These are phyloP conservation scores for Myoxocephalus aenaeus DNA, from an alignment of 2,797 vertebrate genomes.

Conservation along the genomic window DNA sequence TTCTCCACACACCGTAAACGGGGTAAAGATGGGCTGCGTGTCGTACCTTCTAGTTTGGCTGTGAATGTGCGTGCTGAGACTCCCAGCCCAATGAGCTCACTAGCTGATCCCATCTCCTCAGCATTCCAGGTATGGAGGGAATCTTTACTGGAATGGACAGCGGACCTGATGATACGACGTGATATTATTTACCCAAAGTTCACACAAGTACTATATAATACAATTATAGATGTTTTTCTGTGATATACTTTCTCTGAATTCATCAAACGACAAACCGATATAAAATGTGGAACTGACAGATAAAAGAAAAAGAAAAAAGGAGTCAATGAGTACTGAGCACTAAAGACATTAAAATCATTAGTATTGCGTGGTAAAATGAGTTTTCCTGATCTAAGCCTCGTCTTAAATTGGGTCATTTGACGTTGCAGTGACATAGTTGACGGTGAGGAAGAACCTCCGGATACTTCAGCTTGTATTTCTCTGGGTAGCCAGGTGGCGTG, in stretches of 20 bases:
- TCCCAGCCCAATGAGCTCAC: constrained; percentile 90
- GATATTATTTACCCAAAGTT: neutral
- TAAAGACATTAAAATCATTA: neutral
- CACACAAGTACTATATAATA: neutral
- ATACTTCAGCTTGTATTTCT: neutral
- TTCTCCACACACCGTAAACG: neutral
- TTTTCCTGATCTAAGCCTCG: neutral
- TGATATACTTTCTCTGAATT: neutral
- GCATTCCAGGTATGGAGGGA: constrained; percentile 81
- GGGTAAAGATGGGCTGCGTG: neutral
- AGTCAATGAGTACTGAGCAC: neutral
- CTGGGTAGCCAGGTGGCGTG: neutral
- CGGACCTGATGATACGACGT: constrained; percentile 63
- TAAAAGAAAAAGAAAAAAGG: neutral
- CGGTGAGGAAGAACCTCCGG: neutral
- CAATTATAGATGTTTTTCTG: neutral
- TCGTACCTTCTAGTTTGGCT: constrained; percentile 85
- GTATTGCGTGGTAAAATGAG: neutral
- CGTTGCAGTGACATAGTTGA: neutral
- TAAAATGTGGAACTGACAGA: neutral
- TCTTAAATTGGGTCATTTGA: neutral
- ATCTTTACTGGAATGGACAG: constrained; percentile 72
- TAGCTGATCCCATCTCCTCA: constrained; percentile 85
- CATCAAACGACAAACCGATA: neutral
- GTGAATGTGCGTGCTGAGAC: constrained; percentile 89